These are phyloP conservation scores for Neomonachus schauinslandi DNA, from an alignment of 2,113 vertebrate genomes.

Conservation along the genomic window DNA sequence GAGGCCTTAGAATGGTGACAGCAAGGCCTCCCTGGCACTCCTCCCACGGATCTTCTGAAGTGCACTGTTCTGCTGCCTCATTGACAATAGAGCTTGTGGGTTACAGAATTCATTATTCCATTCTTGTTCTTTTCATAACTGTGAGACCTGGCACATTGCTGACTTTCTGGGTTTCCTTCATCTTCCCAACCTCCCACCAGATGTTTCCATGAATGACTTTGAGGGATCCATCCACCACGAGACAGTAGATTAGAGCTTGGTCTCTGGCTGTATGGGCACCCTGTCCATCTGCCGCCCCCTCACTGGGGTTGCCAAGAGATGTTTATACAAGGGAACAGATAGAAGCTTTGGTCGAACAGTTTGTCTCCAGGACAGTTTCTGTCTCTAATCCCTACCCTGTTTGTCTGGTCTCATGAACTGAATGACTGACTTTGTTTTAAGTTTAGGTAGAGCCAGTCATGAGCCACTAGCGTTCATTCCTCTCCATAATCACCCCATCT, in stretches of 20 bases:
- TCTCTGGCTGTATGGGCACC: background rate
- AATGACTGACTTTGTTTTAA: background rate
- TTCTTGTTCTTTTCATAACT: too few species aligned
- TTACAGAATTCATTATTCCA: background rate
- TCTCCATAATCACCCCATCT: rapidly evolving
- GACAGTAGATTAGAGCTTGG: background rate
- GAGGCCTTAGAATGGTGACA: rapidly evolving
- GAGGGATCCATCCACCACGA: background rate
- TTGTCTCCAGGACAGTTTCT: background rate
- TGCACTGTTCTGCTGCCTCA: background rate
- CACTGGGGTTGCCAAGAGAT: background rate
- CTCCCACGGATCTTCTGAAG: background rate
- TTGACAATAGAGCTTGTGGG: background rate
- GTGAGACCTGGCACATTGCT: background rate
- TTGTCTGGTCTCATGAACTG: background rate
- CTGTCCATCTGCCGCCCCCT: background rate
- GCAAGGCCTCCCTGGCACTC: background rate
- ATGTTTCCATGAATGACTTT: too few species aligned
- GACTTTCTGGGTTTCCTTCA: background rate
- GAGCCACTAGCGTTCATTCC: background rate
- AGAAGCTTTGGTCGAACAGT: background rate
- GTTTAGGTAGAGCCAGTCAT: background rate
- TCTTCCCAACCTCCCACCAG: background rate
- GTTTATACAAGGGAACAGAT: background rate
- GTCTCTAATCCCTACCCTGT: background rate